These are phyloP conservation scores for Pyrgus malvae DNA, from an alignment of 2,888 invertebrate species.

Conservation along the genomic window DNA sequence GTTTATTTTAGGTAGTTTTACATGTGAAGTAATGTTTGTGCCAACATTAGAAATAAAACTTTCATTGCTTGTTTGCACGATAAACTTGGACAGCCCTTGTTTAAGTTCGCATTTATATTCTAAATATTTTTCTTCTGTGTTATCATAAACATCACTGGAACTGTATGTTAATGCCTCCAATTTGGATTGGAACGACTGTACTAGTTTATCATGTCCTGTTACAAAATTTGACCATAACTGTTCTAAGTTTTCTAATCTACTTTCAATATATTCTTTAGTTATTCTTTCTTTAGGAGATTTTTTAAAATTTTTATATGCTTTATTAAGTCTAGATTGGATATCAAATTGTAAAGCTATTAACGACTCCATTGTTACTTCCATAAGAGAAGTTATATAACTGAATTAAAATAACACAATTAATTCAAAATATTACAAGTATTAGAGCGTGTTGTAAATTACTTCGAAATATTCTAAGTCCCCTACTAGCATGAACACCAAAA, in stretches of 20 bases:
- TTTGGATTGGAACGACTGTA: neutral
- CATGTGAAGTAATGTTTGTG: too few relatives aligned
- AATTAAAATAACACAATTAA: neutral
- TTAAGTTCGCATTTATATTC: neutral
- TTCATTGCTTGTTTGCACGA: too few relatives aligned
- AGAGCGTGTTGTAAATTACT: too few relatives aligned
- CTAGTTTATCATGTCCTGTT: neutral
- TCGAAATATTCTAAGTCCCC: too few relatives aligned
- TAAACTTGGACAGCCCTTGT: neutral
- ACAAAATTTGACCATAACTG: neutral
- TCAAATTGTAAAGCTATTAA: conserved; percentile 1
- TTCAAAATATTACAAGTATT: neutral
- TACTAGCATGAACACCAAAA: too few relatives aligned
- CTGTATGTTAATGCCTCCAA: neutral
- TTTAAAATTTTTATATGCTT: neutral
- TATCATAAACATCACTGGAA: neutral
- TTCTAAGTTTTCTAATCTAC: neutral
- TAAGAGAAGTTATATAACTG: too few relatives aligned
- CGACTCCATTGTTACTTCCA: neutral
- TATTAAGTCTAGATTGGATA: neutral
- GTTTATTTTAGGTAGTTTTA: conserved; percentile 18
- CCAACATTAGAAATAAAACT: too few relatives aligned
- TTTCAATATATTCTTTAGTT: neutral
- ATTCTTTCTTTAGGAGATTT: conserved; percentile 2
- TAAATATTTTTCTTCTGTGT: neutral